A percentile compares a stretch with the other conserved stretches of the same genome.
Evolutionary conservation across 2,797 vertebrate species (phyloP).

Genomic region (Sebastes oblongus): DNA sequence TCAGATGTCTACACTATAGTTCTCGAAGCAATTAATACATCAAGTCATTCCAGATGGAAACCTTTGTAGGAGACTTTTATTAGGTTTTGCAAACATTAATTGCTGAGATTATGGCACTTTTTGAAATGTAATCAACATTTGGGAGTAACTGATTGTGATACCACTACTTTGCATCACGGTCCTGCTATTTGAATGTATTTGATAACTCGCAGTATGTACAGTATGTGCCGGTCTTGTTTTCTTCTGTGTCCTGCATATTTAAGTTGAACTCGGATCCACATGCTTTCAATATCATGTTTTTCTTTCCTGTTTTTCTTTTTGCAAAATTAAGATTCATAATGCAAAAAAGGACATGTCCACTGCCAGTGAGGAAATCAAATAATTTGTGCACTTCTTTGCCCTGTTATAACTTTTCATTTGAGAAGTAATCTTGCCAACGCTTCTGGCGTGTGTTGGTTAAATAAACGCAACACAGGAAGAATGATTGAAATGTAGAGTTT

Average conservation of each 20-base stretch:
- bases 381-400: background rate
- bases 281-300: background rate
- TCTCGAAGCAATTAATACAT: background rate
- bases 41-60: background rate
- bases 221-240: background rate
- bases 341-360: background rate
- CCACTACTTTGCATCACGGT: background rate
- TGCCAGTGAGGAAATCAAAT: background rate
- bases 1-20: background rate
- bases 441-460: constrained; percentile 28
- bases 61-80: background rate
- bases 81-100: background rate
- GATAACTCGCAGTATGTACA: background rate
- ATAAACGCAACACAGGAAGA: constrained; percentile 32
- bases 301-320: background rate
- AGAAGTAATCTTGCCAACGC: constrained; percentile 8
- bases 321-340: background rate
- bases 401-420: constrained; percentile 7
- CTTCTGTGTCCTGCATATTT: background rate
- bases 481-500: constrained; percentile 23
- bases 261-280: background rate
- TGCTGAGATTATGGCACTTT: background rate
- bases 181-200: constrained; percentile 35
- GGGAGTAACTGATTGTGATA: background rate
- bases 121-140: background rate